Evolutionary conservation across 37 sponge, comb jelly and placozoan genomes (phyloP), one percentile per base, ranked within the genome.

Genomic region (Cladorhizidae sp.): DNA sequence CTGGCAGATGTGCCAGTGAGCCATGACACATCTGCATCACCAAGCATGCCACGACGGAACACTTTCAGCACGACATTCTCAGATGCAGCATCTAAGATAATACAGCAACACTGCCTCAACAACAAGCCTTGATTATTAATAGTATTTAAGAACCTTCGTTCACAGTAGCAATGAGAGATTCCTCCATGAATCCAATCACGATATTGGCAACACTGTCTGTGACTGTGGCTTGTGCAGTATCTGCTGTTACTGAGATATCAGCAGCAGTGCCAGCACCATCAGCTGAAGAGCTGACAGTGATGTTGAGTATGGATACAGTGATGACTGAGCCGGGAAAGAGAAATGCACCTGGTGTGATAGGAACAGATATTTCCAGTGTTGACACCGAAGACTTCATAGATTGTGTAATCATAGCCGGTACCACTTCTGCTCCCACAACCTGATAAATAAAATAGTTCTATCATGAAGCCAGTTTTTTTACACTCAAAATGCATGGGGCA

Each of bases 11-110:
- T 11, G 21, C 84, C 90, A 17, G 84, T 70, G 28, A 25, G 31
- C 95, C 95, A 94, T 20, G 72, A 28, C 0, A 94, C 86, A 35
- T 50, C 42, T 8, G 84, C 74, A 45, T 55, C 45, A 37, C 91
- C 91, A 31, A 91, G 72, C 21, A 23, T 18, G 21, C 95, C 95
- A 22, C 39, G 40, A 26, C 91, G 79, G 3, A 37, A 64, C 23
- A 94, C 81, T 3, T 52, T 81, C 56, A 90, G 38, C 45, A 49
- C 31, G 1, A 94, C 91, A 82, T 88, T 93, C 57, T 73, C 64
- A 0, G 40, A 23, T 15, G 29, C 29, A 0, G 41, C 29, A 84
- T 43, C 89, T 88, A 25, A 35, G 38, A 33, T 8, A 63, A 9
- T 63, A 22, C n/a, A n/a, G n/a, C n/a, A n/a, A n/a, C n/a, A n/a